These are phyloP conservation scores for Dicyrtomina minuta DNA, from an alignment of 2,888 invertebrate genomes.

Conservation along the genomic window DNA sequence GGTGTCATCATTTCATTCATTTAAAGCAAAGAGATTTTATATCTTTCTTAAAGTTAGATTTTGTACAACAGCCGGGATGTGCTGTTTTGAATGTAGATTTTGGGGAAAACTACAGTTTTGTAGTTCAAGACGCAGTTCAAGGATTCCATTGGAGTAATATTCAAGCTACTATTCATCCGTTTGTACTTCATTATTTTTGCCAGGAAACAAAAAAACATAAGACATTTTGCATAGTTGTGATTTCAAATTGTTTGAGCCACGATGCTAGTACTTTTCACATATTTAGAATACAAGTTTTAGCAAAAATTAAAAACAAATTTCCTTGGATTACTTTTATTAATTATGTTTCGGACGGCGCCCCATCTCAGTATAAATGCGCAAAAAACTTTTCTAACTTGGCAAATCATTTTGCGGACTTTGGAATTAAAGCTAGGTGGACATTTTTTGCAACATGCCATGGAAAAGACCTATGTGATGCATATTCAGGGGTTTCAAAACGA, in stretches of 20 bases:
- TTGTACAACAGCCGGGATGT: too few species aligned
- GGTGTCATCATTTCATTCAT: too few species aligned
- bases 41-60: too few species aligned
- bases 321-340: neutral
- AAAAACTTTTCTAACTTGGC: neutral
- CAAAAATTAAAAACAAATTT: neutral
- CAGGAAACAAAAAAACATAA: neutral
- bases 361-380: neutral
- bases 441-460: neutral
- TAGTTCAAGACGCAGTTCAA: neutral
- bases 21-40: too few species aligned
- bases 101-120: neutral
- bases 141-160: neutral
- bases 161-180: neutral
- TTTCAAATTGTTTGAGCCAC: neutral
- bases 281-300: neutral
- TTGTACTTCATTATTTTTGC: neutral
- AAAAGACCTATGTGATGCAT: neutral
- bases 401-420: neutral
- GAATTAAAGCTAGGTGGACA: neutral
- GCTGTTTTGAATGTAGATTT: too few species aligned
- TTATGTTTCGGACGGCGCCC: neutral
- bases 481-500: too few species aligned
- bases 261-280: neutral
- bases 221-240: neutral